Evolutionary conservation across 1,140 invertebrate species (phyloP), one percentile per base, ranked within the genome.

Genomic region (Drosophila rufa): DNA sequence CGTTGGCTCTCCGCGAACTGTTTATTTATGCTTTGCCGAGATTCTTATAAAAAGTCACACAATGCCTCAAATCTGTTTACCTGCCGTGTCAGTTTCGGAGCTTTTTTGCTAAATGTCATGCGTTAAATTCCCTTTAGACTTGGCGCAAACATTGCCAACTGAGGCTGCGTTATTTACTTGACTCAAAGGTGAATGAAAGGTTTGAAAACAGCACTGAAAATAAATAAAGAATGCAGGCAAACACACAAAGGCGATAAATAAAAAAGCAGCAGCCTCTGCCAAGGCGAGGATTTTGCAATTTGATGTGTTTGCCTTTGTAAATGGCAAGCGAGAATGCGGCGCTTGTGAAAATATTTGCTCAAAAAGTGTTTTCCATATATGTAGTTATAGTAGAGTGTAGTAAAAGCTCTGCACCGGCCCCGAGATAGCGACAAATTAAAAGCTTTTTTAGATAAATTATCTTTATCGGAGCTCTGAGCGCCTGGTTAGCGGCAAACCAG

Each of bases 271-370:
- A 46, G 30, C 50, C 57, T 19, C 30, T 50, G 79, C 73, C 53
- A 66, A 59, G 58, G 56, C 71, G 48, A 75, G 74, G 59, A 64
- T 79, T 79, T 76, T 65, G 71, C 48, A 69, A 65, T 61, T 62
- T 71, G 65, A 82, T 76, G 67, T 83, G 66, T 80, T 83, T 83
- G 62, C 51, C 46, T 71, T 76, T 70, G 58, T 71, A 75, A 73
- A 68, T 59, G 74, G 33, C 58, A 68, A 77, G 50, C 25, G 61
- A 69, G 55, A 70, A 79, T 67, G 65, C 65, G 65, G 47, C 45
- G 50, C 51, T 79, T 64, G 55, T 48, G 45, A 71, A 79, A 83
- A 83, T 83, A 83, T 83, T 83, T 71, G 38, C 47, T 25, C 42
- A 59, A 48, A 57, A 55, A 38, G 33, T 36, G 25, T 58, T 55